Base-by-base conservation (phyloP, 2,113 vertebrate genomes). In the Orcinus orca region DNA sequence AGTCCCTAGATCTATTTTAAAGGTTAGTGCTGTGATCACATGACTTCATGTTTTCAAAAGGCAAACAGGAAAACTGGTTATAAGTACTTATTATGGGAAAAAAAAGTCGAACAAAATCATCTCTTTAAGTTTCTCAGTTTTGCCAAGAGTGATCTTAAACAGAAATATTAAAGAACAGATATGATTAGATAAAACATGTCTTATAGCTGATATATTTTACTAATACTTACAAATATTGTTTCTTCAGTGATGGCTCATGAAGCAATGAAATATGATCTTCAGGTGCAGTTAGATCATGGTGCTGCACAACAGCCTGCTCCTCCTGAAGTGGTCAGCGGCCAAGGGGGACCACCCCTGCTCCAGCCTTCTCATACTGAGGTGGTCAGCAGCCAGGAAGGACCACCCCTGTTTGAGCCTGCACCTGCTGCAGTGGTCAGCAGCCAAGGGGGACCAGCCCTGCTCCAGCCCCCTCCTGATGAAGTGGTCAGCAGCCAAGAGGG, bases 251-350 rank as follows among this genome's bases (percentile, higher is more conserved):
- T 99, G 98, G 98, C 98, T 89, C 96, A 98, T 92, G 99, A 99
- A 97, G 98, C 99, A 97, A 99, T 99, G 99, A 99, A 99, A 80
- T 98, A 99, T 63, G 99, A 99, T 90, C 84, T 98, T 68, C 98
- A 98, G 0, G 15, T 90, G 0, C 97, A 63, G 3, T 82, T 82
- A 44, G 92, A 92, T 38, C 77, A 11, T 36, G 94, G 83, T 41
- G 41, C 67, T 2, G n/a, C 81, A 2, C 93, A 92, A 55, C 76
- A 71, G 18, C 50, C 5, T 0, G 20, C 55, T 88, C 17, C 89
- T 29, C 2, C 8, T 0, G 98, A 97, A 33, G 91, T 77, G 21
- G 44, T 94, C 17, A 82, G 10, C 47, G 73, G 81, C 60, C 92
- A 33, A 0, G 0, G 38, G 5, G 44, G 0, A 0, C 71, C 38